Evolutionary conservation across 1,140 invertebrate species (phyloP), one percentile per base, ranked within the genome.

Genomic region (Daktulosphaira vitifoliae): DNA sequence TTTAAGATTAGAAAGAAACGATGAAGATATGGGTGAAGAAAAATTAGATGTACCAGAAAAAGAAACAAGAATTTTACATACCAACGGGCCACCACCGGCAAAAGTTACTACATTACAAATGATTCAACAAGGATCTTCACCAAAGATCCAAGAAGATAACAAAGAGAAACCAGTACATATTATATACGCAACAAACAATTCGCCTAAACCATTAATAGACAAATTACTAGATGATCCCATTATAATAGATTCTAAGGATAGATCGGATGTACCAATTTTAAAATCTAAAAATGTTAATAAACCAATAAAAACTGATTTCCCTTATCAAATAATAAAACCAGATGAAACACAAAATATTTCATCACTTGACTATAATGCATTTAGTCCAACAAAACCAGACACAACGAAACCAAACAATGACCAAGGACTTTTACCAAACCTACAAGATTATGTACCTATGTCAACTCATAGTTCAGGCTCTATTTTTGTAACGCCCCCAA

Each of bases 81-180:
- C 65, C 33, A 71, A 72, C n/a, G 67, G 68, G 46, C 68, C 68
- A 44, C 68, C 69, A 29, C 54, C 66, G 13, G 70, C 42, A 38
- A 75, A 62, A 48, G 78, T 81, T 1, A 78, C 81, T 51, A 85
- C 84, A 1, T 71, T 86, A 26, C 84, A 85, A 72, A 85, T 85
- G 83, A 78, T 85, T 38, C 78, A 79, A 66, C 76, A 78, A 13
- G 51, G 52, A 3, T 25, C 39, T 7, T 3, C 25, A 3, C 13
- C 56, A 6, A 18, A 6, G 18, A 71, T 71, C 49, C 67, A 70
- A 23, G 70, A 71, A n/a, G 65, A 54, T 15, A 53, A 66, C 11
- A 66, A 66, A 52, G 38, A 39, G 37, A 67, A 69, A 18, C 77
- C 80, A 0, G 78, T 81, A 6, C 84, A 84, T 68, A 80, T 84